These are phyloP conservation scores for Andrena dorsata DNA, from an alignment of 2,888 invertebrate species.

Conservation along the genomic window DNA sequence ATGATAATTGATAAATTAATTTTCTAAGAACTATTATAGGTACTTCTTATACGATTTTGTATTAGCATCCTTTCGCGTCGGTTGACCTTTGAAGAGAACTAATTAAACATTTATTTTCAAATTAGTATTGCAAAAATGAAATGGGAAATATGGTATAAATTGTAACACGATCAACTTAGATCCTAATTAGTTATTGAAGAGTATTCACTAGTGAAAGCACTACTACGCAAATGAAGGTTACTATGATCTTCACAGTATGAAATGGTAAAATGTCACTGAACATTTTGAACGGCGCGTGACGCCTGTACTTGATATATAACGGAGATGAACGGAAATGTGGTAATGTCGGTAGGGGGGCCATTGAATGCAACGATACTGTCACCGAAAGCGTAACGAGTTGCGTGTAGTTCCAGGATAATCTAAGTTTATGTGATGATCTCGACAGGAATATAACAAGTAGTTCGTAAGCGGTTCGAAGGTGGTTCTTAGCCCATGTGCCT, in stretches of 20 bases:
- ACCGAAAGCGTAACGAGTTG: constrained; percentile 46
- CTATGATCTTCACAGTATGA: neutral
- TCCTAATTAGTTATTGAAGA: too few relatives aligned
- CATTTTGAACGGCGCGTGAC: neutral
- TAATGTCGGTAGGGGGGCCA: constrained; percentile 18
- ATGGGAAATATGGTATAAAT: too few relatives aligned
- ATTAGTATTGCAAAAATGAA: too few relatives aligned
- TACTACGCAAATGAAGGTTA: too few relatives aligned
- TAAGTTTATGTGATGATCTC: constrained; percentile 71
- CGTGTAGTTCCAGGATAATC: constrained; percentile 62
- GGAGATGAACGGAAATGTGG: constrained; percentile 10
- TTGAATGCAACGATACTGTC: constrained; percentile 46
- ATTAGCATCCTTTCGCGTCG: too few relatives aligned
- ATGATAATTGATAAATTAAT: too few relatives aligned
- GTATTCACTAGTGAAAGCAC: too few relatives aligned
- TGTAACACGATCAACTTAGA: too few relatives aligned
- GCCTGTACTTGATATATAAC: neutral
- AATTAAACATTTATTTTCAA: too few relatives aligned
- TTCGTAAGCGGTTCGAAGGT: constrained; percentile 66
- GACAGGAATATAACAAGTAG: constrained; percentile 70
- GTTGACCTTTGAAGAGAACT: too few relatives aligned
- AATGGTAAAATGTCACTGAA: neutral
- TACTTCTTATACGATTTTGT: too few relatives aligned
- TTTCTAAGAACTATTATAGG: too few relatives aligned
- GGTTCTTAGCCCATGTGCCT: constrained; percentile 47